Evolutionary conservation across 2,888 invertebrate species (phyloP).

Genomic region (Noctua janthe): DNA sequence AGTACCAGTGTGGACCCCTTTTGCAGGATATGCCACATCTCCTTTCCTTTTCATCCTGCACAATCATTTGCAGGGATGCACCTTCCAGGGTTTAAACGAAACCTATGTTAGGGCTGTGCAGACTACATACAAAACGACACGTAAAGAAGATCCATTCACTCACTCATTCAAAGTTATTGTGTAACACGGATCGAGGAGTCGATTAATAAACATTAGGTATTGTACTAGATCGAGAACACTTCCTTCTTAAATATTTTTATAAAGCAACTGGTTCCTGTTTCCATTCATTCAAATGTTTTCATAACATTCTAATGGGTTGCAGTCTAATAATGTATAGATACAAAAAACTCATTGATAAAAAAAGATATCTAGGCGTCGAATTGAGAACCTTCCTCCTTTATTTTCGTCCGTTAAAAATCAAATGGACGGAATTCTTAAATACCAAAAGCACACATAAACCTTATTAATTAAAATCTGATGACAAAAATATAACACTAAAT

Average conservation of each 20-base stretch:
- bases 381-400: too few relatives aligned
- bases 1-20: neutral
- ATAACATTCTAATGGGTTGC: neutral
- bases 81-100: neutral
- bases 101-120: neutral
- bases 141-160: neutral
- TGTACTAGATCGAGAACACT: neutral
- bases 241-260: conserved; percentile 16
- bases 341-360: neutral
- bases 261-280: neutral
- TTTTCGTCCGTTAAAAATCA: neutral
- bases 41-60: neutral
- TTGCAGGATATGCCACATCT: neutral
- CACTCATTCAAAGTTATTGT: neutral
- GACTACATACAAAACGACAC: neutral
- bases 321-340: neutral
- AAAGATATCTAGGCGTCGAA: too few relatives aligned
- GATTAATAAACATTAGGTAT: neutral
- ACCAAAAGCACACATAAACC: neutral
- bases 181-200: neutral
- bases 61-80: neutral
- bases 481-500: neutral
- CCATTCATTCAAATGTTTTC: neutral
- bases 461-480: neutral
- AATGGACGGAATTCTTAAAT: neutral